Conservation (phyloP, 2,888 invertebrate genomes). For the Ochropacha duplaris region DNA sequence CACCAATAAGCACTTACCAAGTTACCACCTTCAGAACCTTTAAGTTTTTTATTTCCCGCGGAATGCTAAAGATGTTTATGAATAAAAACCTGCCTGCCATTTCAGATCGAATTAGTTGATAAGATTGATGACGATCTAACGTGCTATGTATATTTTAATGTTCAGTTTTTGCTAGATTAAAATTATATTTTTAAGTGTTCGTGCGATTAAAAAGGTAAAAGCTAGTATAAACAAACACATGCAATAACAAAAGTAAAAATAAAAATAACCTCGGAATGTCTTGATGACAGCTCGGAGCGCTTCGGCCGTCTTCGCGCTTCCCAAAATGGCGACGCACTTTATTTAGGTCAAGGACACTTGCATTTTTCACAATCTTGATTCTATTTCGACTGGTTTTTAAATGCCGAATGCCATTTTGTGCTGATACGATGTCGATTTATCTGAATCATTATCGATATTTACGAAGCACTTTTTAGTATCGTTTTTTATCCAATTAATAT, state of each 20-base stretch:
- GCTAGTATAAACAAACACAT: constrained; percentile 9
- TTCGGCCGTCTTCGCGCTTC: constrained; percentile 25
- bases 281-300: constrained; percentile 55
- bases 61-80: background rate
- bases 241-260: constrained; percentile 16
- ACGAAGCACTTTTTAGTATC: constrained; percentile 2
- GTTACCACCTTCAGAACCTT: no score
- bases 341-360: constrained; percentile 57
- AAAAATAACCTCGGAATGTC: constrained; percentile 55
- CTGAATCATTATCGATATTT: constrained; percentile 5
- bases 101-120: background rate
- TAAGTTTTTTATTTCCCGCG: background rate
- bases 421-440: background rate
- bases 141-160: no score
- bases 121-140: background rate
- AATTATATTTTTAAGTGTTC: background rate
- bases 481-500: background rate
- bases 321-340: constrained; percentile 62
- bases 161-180: background rate
- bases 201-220: constrained; percentile 10
- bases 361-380: constrained; percentile 33
- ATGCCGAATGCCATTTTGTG: constrained; percentile 38
- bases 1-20: no score
- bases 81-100: background rate
- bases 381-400: constrained; percentile 29